Evolutionary conservation across 2,888 invertebrate genomes (phyloP).

Genomic region (Agapetus fuscipes): DNA sequence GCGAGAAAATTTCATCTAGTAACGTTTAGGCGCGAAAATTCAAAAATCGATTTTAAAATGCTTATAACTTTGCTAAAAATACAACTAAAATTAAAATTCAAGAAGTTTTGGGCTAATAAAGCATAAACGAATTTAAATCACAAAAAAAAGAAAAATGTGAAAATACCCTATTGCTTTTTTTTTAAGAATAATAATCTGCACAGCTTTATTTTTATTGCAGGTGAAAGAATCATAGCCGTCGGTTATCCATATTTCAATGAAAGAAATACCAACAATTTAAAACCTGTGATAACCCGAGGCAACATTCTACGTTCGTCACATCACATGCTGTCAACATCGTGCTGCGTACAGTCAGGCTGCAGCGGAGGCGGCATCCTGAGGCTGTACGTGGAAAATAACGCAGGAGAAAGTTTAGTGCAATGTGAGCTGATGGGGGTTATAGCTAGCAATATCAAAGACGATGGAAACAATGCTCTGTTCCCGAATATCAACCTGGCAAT

Average conservation of each 20-base stretch:
- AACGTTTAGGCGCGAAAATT: too few species aligned
- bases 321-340: conserved; percentile 55
- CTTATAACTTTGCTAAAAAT: too few species aligned
- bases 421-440: conserved; percentile 45
- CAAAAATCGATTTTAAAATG: too few species aligned
- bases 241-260: conserved; percentile 52
- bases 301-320: too few species aligned
- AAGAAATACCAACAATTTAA: conserved; percentile 32
- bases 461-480: conserved; percentile 38
- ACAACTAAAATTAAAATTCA: too few species aligned
- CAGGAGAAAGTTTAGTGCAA: background rate
- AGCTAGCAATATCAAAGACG: conserved; percentile 47
- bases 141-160: too few species aligned
- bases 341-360: conserved; percentile 52
- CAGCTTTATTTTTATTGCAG: conserved; percentile 28
- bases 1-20: too few species aligned
- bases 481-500: conserved; percentile 54
- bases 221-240: conserved; percentile 47
- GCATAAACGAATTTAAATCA: too few species aligned
- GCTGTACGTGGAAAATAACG: conserved; percentile 26
- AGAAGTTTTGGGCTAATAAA: too few species aligned
- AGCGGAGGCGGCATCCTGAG: conserved; percentile 54
- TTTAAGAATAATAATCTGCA: background rate
- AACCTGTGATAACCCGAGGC: conserved; percentile 47
- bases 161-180: conserved; percentile 4